These are phyloP conservation scores for Acanthopagrus latus DNA, from an alignment of 2,797 vertebrate genomes.

Conservation along the genomic window DNA sequence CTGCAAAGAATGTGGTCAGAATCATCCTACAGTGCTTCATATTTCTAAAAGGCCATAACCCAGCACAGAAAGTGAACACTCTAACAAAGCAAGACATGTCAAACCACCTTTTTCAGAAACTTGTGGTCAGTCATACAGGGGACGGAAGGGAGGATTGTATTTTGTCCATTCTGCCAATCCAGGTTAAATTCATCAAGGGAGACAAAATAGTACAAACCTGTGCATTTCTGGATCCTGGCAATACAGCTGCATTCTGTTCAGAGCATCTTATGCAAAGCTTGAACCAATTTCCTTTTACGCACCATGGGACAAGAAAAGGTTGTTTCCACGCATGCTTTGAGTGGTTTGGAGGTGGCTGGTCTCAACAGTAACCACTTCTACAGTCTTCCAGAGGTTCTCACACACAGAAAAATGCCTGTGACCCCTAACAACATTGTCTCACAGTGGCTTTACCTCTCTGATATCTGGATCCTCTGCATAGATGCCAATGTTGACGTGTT, in stretches of 20 bases:
- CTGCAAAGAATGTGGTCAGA: too few relatives aligned
- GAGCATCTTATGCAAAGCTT: not conserved
- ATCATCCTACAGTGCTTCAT: constrained; percentile 2
- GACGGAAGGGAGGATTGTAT: not conserved
- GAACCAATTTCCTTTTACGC: not conserved
- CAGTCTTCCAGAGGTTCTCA: not conserved
- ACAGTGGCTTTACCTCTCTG: not conserved
- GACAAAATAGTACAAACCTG: not conserved
- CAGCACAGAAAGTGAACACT: not conserved
- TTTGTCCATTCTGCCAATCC: not conserved
- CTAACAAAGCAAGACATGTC: not conserved
- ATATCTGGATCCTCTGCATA: not conserved
- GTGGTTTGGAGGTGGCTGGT: not conserved
- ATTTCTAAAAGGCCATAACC: not conserved
- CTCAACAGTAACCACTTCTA: not conserved
- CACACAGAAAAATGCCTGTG: not conserved
- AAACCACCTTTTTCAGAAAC: too few relatives aligned
- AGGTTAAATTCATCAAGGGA: not conserved
- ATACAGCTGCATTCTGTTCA: not conserved
- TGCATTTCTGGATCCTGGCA: not conserved
- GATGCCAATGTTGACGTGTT: not conserved
- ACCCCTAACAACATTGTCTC: not conserved
- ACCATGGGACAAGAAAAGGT: not conserved
- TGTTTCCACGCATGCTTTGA: fast-evolving
- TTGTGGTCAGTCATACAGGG: too few relatives aligned